Percentiles rank a stretch among this genome's conserved stretches.
Evolutionary conservation across 2,113 vertebrate species (phyloP).

Genomic region (Pygoscelis adeliae): DNA sequence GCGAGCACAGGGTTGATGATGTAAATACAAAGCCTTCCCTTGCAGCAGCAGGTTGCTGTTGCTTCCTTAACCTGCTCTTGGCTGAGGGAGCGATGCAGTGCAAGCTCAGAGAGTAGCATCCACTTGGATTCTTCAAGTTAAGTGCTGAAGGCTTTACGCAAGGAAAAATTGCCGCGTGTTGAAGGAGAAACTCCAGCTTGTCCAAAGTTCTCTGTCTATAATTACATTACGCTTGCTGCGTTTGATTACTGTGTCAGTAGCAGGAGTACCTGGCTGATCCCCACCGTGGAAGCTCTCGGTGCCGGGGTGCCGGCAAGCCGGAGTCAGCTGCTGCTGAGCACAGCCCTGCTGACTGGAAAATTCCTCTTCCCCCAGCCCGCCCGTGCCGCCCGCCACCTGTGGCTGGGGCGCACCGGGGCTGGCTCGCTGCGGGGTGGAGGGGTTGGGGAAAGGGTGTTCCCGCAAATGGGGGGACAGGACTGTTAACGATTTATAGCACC

Average conservation of each 20-base stretch:
- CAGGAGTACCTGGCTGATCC: not conserved
- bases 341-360: not conserved
- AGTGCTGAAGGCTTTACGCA: not conserved
- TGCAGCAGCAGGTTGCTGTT: not conserved
- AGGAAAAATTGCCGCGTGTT: not conserved
- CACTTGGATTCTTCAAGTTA: not conserved
- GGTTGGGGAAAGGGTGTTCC: not conserved
- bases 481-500: not conserved
- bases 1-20: accelerated
- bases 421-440: accelerated
- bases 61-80: not conserved
- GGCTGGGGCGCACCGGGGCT: not conserved
- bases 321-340: not conserved
- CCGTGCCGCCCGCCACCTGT: accelerated
- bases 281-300: accelerated
- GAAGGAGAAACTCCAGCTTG: not conserved
- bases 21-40: not conserved
- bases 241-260: accelerated
- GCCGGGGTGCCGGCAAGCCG: accelerated
- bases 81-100: not conserved
- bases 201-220: accelerated
- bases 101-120: not conserved
- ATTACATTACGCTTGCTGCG: accelerated
- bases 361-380: not conserved
- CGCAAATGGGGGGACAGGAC: not conserved